These are phyloP conservation scores for Callipepla californica DNA, from an alignment of 2,113 vertebrate species.

Conservation along the genomic window DNA sequence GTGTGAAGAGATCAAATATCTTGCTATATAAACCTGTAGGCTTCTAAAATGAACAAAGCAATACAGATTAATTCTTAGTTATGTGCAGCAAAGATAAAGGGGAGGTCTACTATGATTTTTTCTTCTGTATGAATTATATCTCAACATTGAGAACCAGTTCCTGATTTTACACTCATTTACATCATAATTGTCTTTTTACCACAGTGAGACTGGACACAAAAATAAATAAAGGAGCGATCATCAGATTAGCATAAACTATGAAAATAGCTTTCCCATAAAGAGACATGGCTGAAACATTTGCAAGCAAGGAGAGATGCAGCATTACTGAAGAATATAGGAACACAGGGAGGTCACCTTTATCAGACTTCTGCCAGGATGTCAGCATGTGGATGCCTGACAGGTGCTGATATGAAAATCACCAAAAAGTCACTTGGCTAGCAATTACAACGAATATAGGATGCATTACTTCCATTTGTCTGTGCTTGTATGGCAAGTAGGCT, in stretches of 20 bases:
- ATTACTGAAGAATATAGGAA: background rate
- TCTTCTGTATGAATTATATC: background rate
- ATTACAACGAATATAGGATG: background rate
- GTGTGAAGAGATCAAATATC: background rate
- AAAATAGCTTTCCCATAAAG: background rate
- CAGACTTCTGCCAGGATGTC: background rate
- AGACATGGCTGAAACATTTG: background rate
- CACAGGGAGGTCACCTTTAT: background rate
- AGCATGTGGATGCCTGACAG: background rate
- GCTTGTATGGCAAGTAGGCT: background rate
- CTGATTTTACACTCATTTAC: background rate
- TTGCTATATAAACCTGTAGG: background rate
- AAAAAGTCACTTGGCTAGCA: too few relatives aligned
- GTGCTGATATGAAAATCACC: background rate
- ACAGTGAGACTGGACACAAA: background rate
- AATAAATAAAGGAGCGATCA: background rate
- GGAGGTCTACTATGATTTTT: background rate
- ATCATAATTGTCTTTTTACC: background rate
- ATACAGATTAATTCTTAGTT: background rate
- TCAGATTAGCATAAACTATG: background rate
- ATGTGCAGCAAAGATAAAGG: background rate
- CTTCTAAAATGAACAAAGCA: background rate
- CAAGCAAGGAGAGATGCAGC: background rate
- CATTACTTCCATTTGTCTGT: background rate
- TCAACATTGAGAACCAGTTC: background rate